phyloP scores from a whole-genome alignment of 2,888 invertebrate genomes.

The Plemyria rubiginata region DNA sequence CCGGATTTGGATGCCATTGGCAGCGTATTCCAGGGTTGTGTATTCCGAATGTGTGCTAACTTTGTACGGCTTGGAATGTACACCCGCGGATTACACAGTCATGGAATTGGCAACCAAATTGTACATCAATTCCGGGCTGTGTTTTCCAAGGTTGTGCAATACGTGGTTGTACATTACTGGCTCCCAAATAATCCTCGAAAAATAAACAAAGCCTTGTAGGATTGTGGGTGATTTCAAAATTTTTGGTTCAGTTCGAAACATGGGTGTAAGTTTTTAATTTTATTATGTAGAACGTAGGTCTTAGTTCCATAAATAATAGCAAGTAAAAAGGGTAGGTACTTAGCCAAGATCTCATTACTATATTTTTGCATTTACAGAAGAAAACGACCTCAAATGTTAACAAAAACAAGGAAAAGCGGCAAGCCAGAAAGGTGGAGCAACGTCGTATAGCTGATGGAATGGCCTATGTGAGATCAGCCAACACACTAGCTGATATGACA shows the following conservation, averaged over 20 bases:
- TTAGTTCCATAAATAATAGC: too few relatives aligned
- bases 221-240: slow-evolving; percentile 6
- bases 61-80: too few relatives aligned
- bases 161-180: too few relatives aligned
- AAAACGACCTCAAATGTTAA: slow-evolving; percentile 70
- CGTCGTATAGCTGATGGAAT: slow-evolving; percentile 85
- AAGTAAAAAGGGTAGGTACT: neutral
- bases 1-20: too few relatives aligned
- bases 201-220: neutral
- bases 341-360: neutral
- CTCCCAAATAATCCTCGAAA: too few relatives aligned
- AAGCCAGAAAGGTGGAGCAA: slow-evolving; percentile 86
- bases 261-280: slow-evolving; percentile 55
- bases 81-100: too few relatives aligned
- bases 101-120: too few relatives aligned
- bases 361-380: slow-evolving; percentile 65
- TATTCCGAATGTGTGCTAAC: too few relatives aligned
- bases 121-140: too few relatives aligned
- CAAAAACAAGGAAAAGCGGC: slow-evolving; percentile 86
- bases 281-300: neutral
- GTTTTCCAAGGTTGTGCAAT: too few relatives aligned
- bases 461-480: slow-evolving; percentile 86
- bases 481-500: slow-evolving; percentile 85
- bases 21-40: too few relatives aligned
- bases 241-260: slow-evolving; percentile 32